Evolutionary conservation across 2,113 vertebrate species (phyloP), one percentile per base, ranked within the genome.

Genomic region (Pyxicephalus adspersus): DNA sequence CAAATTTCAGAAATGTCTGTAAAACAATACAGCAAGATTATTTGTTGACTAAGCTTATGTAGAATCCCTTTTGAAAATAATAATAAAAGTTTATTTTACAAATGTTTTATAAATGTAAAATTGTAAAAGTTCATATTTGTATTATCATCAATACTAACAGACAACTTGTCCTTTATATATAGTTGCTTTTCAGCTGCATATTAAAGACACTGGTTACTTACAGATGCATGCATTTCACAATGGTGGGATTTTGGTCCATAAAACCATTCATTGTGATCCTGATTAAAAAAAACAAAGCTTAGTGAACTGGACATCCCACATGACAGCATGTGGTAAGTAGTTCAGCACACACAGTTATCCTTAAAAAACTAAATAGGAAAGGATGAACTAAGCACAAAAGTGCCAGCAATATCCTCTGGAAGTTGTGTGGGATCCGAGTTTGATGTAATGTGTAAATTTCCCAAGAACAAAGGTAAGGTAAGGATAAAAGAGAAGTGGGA

Each of bases 231-330:
- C 45, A 54, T 55, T 28, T 64, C 66, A 82, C 80, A 82, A 82
- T 82, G 60, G n/a, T 65, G 61, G 80, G 71, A 75, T 66, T 82
- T 82, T 23, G 58, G 61, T 61, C 54, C 29, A 75, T 75, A 82
- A 82, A 71, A 63, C 61, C 38, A 58, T 50, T 61, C 50, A 75
- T 75, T 82, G 80, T 75, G 75, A 82, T 75, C 80, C 80, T 82
- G 80, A 82, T 82, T 82, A 82, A 81, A 74, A 76, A 73, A 82
- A 75, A 82, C 80, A 75, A 82, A 82, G 80, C 80, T 82, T 65
- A 58, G 80, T 75, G 52, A 71, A 66, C 71, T 75, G 63, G 61
- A 61, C 75, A 71, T 82, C 80, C 51, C 50, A 82, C 57, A 82
- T 82, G 75, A 66, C 80, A 82, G 80, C 61, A 82, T 74, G 80